Conservation (phyloP, 2,888 invertebrate species). For the Stegana nigrithorax region DNA sequence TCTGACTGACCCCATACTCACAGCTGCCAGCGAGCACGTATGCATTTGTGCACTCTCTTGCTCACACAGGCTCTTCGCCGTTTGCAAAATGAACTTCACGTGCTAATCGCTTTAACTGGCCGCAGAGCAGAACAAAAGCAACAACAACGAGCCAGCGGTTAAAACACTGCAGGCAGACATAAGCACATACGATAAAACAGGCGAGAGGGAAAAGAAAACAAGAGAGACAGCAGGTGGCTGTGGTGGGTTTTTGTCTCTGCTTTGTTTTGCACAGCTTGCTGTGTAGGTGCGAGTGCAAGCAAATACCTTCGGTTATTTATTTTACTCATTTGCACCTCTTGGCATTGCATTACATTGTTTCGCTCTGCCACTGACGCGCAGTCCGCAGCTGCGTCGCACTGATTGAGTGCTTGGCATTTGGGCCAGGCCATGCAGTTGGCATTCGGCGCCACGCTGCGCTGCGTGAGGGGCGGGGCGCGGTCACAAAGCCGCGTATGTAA, state of each 20-base stretch:
- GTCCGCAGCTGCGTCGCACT: too few species aligned
- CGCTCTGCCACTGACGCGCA: too few species aligned
- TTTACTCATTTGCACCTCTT: too few species aligned
- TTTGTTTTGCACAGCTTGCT: too few species aligned
- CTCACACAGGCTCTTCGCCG: background rate
- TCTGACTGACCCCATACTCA: too few species aligned
- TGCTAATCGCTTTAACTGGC: constrained; percentile 4
- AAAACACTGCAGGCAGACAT: background rate
- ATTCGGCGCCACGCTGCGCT: background rate
- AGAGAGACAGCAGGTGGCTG: too few species aligned
- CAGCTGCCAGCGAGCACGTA: too few species aligned
- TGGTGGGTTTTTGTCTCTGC: too few species aligned
- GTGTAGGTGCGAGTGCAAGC: too few species aligned
- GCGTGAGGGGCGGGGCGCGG: too few species aligned
- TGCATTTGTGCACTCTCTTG: too few species aligned
- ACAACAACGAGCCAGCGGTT: background rate
- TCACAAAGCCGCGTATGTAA: background rate
- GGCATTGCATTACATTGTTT: background rate
- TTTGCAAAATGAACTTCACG: constrained; percentile 12
- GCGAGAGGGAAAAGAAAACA: too few species aligned
- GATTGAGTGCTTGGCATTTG: constrained; percentile 14
- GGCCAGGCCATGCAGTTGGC: constrained; percentile 6
- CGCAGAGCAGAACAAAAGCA: background rate
- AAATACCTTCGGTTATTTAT: background rate
- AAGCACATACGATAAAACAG: background rate